phyloP scores from a whole-genome alignment of 2,797 vertebrate species.

The Dermochelys coriacea region DNA sequence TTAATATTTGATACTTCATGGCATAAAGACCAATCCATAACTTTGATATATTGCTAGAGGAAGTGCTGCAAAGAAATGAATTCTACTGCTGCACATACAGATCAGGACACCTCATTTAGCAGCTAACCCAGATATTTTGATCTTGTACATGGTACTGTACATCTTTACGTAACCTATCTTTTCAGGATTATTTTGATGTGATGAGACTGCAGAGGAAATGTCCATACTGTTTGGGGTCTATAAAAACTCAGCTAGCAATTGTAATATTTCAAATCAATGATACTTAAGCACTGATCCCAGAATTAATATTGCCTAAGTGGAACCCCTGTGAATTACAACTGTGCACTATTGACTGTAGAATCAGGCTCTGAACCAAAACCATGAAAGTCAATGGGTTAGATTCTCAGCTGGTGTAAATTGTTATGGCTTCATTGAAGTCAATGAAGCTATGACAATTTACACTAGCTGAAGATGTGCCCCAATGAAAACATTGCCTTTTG shows the following conservation, averaged over 20 bases:
- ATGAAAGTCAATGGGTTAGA: fast-evolving
- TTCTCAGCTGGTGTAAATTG: background rate
- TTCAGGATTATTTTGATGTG: background rate
- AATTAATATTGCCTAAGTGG: background rate
- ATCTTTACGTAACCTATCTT: constrained; percentile 1
- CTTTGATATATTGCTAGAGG: background rate
- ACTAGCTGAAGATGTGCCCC: background rate
- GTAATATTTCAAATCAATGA: background rate
- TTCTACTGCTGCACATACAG: background rate
- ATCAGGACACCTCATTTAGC: constrained; percentile 18
- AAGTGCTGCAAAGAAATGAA: background rate
- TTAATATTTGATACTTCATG: background rate
- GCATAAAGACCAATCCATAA: background rate
- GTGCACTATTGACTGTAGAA: background rate
- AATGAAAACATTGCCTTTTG: constrained; percentile 8
- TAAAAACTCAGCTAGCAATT: background rate
- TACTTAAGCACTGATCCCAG: background rate
- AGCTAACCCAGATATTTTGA: constrained; percentile 3
- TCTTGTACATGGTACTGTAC: background rate
- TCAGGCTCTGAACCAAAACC: background rate
- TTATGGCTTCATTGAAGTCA: background rate
- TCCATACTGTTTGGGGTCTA: constrained; percentile 2
- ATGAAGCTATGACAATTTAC: background rate
- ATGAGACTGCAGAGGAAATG: background rate
- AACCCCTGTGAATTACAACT: background rate